These are phyloP conservation scores for Solenopsis fugax DNA, from an alignment of 1,140 invertebrate species.

Conservation along the genomic window DNA sequence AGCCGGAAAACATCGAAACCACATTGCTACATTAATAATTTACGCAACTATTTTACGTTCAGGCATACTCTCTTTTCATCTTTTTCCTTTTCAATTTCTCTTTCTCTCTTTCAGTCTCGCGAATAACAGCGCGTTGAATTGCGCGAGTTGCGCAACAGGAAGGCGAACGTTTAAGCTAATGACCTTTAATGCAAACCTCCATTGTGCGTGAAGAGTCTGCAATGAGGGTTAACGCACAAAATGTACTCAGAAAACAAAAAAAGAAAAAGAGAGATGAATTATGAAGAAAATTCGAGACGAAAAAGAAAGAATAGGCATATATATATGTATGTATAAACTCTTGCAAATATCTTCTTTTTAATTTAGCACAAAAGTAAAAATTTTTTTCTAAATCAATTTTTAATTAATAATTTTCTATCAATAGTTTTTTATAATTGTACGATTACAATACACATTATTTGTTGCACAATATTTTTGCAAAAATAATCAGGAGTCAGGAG, in stretches of 20 bases:
- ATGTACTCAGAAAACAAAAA: constrained; percentile 71
- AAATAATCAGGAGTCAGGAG: not conserved
- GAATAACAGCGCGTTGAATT: constrained; percentile 73
- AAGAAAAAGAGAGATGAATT: constrained; percentile 7
- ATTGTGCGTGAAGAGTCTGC: constrained; percentile 70
- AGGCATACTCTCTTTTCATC: constrained; percentile 9
- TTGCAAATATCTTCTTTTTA: not conserved
- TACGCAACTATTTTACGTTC: constrained; percentile 61
- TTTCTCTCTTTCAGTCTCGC: constrained; percentile 28
- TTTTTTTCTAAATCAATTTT: not conserved
- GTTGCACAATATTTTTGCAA: not conserved
- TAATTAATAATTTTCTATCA: not conserved
- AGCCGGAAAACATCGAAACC: not conserved
- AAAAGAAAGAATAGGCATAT: not conserved
- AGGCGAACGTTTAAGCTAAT: constrained; percentile 81
- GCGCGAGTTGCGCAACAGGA: constrained; percentile 78
- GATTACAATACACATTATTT: not conserved
- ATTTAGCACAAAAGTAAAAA: not conserved
- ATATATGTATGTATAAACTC: not conserved
- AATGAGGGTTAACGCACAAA: constrained; percentile 73
- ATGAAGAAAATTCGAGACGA: not conserved
- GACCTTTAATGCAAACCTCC: constrained; percentile 78
- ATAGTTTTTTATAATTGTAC: not conserved
- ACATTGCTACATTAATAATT: constrained; percentile 28
- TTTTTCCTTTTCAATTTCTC: not conserved